phyloP scores from a whole-genome alignment of 2,888 invertebrate genomes.

The Nesidiocoris tenuis region DNA sequence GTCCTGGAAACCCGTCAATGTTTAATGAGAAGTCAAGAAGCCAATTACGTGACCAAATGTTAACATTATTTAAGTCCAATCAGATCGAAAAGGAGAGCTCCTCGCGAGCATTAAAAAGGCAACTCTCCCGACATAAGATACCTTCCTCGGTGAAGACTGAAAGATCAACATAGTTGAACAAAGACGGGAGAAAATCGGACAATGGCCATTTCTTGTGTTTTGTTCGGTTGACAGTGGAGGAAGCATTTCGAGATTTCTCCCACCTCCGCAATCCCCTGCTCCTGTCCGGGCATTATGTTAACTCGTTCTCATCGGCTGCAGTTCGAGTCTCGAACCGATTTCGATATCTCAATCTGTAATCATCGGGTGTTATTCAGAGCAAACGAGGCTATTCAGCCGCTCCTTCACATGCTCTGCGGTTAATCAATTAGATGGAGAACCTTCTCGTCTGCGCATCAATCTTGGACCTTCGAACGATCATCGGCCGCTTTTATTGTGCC shows the following conservation, averaged over 20 bases:
- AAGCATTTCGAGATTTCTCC: conserved; percentile 10
- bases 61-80: conserved; percentile 38
- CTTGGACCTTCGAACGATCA: conserved; percentile 10
- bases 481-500: background rate
- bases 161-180: background rate
- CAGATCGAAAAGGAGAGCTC: conserved; percentile 19
- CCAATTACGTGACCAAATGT: conserved; percentile 35
- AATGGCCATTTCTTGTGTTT: conserved; percentile 39
- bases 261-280: background rate
- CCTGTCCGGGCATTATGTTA: background rate
- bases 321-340: conserved; percentile 6
- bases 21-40: conserved; percentile 25
- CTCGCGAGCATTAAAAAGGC: conserved; percentile 19
- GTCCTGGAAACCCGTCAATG: background rate
- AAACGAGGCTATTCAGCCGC: conserved; percentile 43
- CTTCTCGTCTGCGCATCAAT: conserved; percentile 34
- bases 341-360: conserved; percentile 44
- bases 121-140: background rate
- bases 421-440: conserved; percentile 41
- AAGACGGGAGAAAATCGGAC: conserved; percentile 34
- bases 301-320: background rate
- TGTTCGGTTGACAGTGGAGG: conserved; percentile 6
- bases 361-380: conserved; percentile 44
- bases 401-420: conserved; percentile 22
- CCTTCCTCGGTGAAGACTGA: background rate